Evolutionary conservation across 2,113 vertebrate species (phyloP).

Genomic region (Myodes glareolus): DNA sequence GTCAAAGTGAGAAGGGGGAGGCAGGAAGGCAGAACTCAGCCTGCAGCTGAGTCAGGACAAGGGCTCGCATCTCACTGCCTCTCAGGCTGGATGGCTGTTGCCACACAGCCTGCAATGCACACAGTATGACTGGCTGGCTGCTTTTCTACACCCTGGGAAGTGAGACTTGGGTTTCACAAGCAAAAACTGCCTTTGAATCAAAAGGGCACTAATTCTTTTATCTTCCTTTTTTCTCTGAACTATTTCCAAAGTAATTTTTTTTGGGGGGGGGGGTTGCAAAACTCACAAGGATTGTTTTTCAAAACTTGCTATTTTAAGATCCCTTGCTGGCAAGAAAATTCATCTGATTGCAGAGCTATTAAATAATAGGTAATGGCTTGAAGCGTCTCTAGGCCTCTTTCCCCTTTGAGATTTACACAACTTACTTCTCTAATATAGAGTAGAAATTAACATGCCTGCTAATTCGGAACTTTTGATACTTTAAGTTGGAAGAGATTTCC

Average conservation of each 20-base stretch:
- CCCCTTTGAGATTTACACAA: slow-evolving; percentile 42
- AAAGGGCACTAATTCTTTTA: not conserved
- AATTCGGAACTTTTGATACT: slow-evolving; percentile 48
- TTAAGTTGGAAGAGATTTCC: slow-evolving; percentile 36
- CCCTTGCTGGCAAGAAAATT: slow-evolving; percentile 23
- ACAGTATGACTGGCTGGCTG: no score
- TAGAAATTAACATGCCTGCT: slow-evolving; percentile 37
- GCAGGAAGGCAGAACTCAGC: not conserved
- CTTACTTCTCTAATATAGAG: slow-evolving; percentile 31
- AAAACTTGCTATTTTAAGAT: slow-evolving; percentile 57
- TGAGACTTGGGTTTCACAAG: not conserved
- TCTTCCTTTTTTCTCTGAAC: slow-evolving; percentile 23
- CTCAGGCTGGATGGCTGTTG: not conserved
- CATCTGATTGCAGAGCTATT: slow-evolving; percentile 33
- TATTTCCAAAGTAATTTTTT: slow-evolving; percentile 11
- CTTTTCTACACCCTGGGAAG: not conserved
- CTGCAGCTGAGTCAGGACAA: no score
- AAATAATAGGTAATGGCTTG: slow-evolving; percentile 47
- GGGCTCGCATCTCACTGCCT: not conserved
- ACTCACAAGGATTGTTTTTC: slow-evolving; percentile 32
- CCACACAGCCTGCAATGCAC: not conserved
- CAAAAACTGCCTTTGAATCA: not conserved
- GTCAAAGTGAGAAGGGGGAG: not conserved
- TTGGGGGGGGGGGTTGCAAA: not conserved
- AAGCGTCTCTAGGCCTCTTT: not conserved